phyloP scores from a whole-genome alignment of 1,140 invertebrate genomes.

The Caenorhabditis latens region DNA sequence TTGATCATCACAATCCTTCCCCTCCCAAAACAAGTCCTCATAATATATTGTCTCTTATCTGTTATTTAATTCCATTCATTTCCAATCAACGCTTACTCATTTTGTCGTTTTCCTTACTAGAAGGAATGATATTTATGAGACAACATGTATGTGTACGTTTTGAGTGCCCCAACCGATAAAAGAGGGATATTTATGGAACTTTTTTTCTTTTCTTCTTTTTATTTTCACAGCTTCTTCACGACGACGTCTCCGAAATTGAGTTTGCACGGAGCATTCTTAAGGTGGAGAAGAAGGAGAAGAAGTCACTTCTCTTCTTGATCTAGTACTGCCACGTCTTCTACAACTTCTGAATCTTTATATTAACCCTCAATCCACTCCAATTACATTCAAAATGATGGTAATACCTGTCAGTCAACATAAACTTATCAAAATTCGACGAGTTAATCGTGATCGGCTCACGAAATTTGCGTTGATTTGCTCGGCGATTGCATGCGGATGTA shows the following conservation, averaged over 20 bases:
- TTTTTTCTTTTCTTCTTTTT: not conserved
- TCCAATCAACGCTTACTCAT: not conserved
- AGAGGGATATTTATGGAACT: slow-evolving; percentile 53
- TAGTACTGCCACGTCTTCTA: not conserved
- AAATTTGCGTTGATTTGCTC: slow-evolving; percentile 62
- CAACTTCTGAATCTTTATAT: not conserved
- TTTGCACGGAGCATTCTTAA: slow-evolving; percentile 20
- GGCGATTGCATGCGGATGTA: slow-evolving; percentile 55
- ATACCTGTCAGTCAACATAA: slow-evolving; percentile 67
- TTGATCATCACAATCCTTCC: not conserved
- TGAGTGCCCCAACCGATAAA: slow-evolving; percentile 2
- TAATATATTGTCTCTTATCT: not conserved
- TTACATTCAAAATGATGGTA: slow-evolving; percentile 61
- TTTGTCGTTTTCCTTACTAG: not conserved
- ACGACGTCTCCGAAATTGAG: slow-evolving; percentile 13
- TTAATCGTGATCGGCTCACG: slow-evolving; percentile 60
- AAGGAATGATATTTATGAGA: not conserved
- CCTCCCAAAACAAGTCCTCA: not conserved
- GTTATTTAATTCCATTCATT: not conserved
- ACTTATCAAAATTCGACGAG: slow-evolving; percentile 66
- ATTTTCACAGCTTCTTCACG: not conserved
- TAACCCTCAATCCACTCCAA: not conserved
- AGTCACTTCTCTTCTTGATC: not conserved
- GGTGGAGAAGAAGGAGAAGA: not conserved
- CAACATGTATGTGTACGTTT: slow-evolving; percentile 18